These are phyloP conservation scores for Nephotettix cincticeps DNA, from an alignment of 1,140 invertebrate species.

Conservation along the genomic window DNA sequence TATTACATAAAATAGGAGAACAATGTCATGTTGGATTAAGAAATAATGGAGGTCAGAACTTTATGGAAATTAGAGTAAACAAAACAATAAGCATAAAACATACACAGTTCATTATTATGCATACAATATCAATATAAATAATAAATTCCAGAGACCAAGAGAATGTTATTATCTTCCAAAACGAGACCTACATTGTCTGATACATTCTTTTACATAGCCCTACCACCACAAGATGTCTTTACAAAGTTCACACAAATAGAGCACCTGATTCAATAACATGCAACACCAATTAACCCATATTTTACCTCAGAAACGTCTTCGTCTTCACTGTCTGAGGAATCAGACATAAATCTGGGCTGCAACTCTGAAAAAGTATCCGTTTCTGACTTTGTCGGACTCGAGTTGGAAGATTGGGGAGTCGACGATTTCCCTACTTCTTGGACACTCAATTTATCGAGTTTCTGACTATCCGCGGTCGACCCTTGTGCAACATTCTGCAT, in stretches of 20 bases:
- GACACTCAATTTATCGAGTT: conserved; percentile 66
- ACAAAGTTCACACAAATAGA: conserved; percentile 36
- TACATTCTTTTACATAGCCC: conserved; percentile 25
- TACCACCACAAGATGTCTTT: conserved; percentile 42
- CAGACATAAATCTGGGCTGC: conserved; percentile 80
- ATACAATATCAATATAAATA: too few species aligned
- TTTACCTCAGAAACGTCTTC: conserved; percentile 89
- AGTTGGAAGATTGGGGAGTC: conserved; percentile 61
- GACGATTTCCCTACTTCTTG: conserved; percentile 60
- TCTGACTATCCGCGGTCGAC: conserved; percentile 69
- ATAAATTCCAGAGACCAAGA: too few species aligned
- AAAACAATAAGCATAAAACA: background rate
- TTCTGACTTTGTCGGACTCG: conserved; percentile 71
- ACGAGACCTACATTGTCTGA: conserved; percentile 33
- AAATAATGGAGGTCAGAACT: too few species aligned
- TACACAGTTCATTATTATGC: background rate
- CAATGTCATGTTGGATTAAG: too few species aligned
- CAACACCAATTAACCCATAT: conserved; percentile 14
- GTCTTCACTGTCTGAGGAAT: conserved; percentile 89
- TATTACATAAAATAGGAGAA: too few species aligned
- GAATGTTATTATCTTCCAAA: background rate
- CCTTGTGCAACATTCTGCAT: conserved; percentile 87
- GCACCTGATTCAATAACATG: conserved; percentile 13
- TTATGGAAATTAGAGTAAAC: background rate
- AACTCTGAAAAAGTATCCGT: conserved; percentile 72